Base-by-base conservation (phyloP, 2,888 invertebrate species). In the Cepaea hortensis region DNA sequence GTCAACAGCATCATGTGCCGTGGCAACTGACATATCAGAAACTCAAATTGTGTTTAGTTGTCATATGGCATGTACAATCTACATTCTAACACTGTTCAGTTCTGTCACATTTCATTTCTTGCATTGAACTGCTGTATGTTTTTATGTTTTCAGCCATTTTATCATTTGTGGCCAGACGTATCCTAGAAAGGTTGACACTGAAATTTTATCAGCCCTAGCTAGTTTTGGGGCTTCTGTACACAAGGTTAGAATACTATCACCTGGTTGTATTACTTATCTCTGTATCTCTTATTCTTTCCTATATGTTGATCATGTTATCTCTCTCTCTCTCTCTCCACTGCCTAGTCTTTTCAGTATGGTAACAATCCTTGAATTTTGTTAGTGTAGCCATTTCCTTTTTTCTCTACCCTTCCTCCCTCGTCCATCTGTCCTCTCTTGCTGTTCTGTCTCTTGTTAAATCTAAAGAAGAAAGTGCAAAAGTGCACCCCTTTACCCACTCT, bases 101-200 rank as follows among this genome's bases (percentile, higher is more conserved):
- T 68, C 68, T 68, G 11, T 68, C 15, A 68, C 68, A 68, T 11
- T n/a, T 4, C n/a, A 18, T 68, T 6, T 20, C 20, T 68, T 18
- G 18, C 68, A 68, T 5, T 20, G 5, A 18, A 18, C 55, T 55
- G 55, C 11, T 55, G 6, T 55, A n/a, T 55, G 6, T 55, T 55
- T 55, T 55, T 55, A 9, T 11, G 84, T 61, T 90, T 90, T 72
- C 89, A 94, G 95, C 75, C 90, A 96, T 4, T 99, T 97, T 93
- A 95, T 96, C 0, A 97, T 99, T 0, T 98, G 98, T 73, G 99
- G 99, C 0, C 99, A 99, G 95, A 99, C 99, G 0, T 99, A 99
- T 94, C 96, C 97, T 0, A 96, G 99, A 86, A 98, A 98, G 94
- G 97, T 99, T 6, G 99, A 99, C 93, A 95, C 97, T 0, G 97